Evolutionary conservation across 2,797 vertebrate species (phyloP).

Genomic region (Ceryle rudis): DNA sequence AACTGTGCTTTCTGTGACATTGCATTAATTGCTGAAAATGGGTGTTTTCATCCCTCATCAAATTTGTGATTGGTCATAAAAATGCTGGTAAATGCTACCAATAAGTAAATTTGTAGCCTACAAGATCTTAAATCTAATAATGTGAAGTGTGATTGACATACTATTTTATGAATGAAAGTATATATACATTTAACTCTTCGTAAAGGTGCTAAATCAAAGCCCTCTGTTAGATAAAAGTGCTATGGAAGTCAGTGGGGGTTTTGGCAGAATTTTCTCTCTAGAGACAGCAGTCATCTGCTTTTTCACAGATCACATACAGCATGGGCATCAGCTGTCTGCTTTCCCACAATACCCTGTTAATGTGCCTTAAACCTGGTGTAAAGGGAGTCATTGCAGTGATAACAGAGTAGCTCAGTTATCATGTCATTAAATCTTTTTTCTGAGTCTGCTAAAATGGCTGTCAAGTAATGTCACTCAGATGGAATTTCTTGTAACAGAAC

Average conservation of each 20-base stretch:
- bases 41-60: constrained; percentile 14
- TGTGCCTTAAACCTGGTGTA: neutral
- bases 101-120: neutral
- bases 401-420: neutral
- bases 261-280: neutral
- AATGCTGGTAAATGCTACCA: constrained; percentile 4
- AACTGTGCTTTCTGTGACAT: neutral
- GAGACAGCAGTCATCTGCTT: neutral
- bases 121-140: neutral
- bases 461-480: neutral
- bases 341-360: neutral
- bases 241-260: neutral
- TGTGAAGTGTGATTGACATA: neutral
- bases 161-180: neutral
- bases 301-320: neutral
- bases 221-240: neutral
- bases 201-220: constrained; percentile 29
- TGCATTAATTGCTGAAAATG: constrained; percentile 38
- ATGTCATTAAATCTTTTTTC: neutral
- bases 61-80: constrained; percentile 11
- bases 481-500: neutral
- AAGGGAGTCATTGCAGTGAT: neutral
- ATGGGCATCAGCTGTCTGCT: constrained; percentile 22
- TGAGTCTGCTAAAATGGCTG: neutral
- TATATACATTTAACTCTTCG: neutral